Percentiles rank a stretch among this genome's conserved stretches.
Conservation (phyloP, 2,113 vertebrate genomes). For the Eudorcas thomsonii region DNA sequence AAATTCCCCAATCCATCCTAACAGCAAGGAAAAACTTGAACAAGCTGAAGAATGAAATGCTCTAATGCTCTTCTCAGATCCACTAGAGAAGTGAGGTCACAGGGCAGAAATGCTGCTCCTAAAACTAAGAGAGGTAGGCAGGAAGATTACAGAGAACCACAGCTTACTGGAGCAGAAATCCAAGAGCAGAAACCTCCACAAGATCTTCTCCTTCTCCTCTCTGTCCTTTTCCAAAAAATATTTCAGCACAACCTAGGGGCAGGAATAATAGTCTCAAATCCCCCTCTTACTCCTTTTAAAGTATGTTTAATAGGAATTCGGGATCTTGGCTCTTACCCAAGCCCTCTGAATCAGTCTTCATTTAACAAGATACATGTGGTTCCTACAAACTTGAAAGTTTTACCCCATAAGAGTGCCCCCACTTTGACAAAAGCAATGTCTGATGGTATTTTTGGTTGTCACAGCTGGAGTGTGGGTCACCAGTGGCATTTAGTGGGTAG, state of each 20-base stretch:
- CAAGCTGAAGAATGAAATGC: not conserved
- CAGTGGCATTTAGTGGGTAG: not conserved
- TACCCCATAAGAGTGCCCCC: not conserved
- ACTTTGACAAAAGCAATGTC: not conserved
- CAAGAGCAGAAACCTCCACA: not conserved
- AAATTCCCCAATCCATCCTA: not conserved
- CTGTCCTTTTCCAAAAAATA: not conserved
- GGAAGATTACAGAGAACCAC: not conserved
- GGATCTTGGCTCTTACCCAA: not conserved
- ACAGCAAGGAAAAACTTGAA: not conserved
- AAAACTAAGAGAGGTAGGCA: not conserved
- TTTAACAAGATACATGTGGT: not conserved
- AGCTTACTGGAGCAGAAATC: not conserved
- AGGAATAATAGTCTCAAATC: not conserved
- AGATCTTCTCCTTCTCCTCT: not conserved
- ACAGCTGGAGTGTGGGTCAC: not conserved
- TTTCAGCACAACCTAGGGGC: not conserved
- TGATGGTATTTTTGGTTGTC: not conserved
- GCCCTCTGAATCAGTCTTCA: not conserved
- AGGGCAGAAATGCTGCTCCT: not conserved
- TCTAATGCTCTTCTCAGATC: not conserved
- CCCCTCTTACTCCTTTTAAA: not conserved
- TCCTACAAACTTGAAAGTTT: not conserved
- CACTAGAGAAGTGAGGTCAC: not conserved
- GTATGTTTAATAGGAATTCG: not conserved